Conservation (phyloP, 2,113 vertebrate species). For the Choloepus hoffmanni region DNA sequence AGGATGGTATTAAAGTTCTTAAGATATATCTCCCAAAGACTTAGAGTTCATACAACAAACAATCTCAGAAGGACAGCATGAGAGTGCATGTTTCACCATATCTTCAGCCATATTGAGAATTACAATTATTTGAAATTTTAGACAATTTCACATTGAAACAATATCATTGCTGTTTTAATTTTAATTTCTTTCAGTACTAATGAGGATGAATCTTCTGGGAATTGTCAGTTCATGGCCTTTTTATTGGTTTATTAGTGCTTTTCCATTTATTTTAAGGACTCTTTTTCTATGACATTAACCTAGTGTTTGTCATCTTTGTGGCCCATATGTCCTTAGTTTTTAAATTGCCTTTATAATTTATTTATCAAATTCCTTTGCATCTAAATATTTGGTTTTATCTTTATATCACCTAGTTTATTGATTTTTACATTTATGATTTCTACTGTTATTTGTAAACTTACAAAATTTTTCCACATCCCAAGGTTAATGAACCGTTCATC, state of each 20-base stretch:
- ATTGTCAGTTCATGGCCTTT: slow-evolving; percentile 39
- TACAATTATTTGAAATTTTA: background rate
- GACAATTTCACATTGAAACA: background rate
- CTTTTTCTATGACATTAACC: background rate
- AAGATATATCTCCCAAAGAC: background rate
- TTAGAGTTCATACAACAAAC: background rate
- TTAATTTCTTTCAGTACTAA: slow-evolving; percentile 43
- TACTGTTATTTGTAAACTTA: background rate
- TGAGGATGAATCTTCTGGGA: background rate
- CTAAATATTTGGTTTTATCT: slow-evolving; percentile 39
- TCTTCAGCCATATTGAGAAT: background rate
- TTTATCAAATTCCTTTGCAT: slow-evolving; percentile 38
- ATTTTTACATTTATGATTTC: slow-evolving; percentile 7
- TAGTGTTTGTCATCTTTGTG: slow-evolving; percentile 26
- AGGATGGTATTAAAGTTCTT: background rate
- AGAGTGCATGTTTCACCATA: background rate
- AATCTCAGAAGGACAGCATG: fast-evolving
- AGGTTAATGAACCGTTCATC: background rate
- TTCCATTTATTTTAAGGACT: background rate
- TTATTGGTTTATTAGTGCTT: slow-evolving; percentile 37
- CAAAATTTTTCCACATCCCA: background rate
- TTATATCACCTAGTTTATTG: slow-evolving; percentile 30
- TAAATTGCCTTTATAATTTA: slow-evolving; percentile 63
- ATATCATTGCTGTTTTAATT: slow-evolving; percentile 9
- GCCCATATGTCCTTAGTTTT: slow-evolving; percentile 2